Percentiles rank a stretch among this genome's conserved stretches.
Conservation (phyloP, 2,888 invertebrate species). For the Lymantria monacha region DNA sequence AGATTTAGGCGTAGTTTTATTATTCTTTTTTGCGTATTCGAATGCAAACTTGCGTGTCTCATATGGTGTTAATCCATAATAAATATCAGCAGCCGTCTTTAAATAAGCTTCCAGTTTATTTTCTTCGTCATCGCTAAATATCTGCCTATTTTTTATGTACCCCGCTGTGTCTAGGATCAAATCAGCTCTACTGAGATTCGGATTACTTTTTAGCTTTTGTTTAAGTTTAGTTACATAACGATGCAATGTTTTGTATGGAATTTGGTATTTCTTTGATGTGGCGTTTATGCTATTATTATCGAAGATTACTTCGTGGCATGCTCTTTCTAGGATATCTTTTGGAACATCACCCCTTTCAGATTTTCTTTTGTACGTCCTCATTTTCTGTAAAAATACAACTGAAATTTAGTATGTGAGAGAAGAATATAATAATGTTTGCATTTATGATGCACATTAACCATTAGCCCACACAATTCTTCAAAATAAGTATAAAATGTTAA, state of each 20-base stretch:
- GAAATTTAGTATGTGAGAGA: slow-evolving; percentile 1
- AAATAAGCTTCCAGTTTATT: slow-evolving; percentile 5
- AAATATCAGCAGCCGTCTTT: slow-evolving; percentile 12
- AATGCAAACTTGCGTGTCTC: slow-evolving; percentile 7
- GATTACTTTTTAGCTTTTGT: slow-evolving; percentile 2
- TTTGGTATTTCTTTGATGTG: slow-evolving; percentile 3
- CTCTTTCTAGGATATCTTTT: slow-evolving; percentile 7
- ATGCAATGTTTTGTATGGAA: slow-evolving; percentile 10
- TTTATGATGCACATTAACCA: slow-evolving; percentile 1
- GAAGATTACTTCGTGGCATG: slow-evolving; percentile 12
- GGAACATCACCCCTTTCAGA: slow-evolving; percentile 5
- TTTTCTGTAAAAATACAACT: slow-evolving; percentile 1
- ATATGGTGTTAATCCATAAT: slow-evolving; percentile 10
- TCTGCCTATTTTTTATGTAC: slow-evolving; percentile 13
- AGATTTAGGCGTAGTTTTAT: slow-evolving; percentile 3
- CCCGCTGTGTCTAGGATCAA: slow-evolving; percentile 4
- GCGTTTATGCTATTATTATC: slow-evolving; percentile 17
- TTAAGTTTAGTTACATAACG: slow-evolving; percentile 3
- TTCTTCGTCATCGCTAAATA: slow-evolving; percentile 17
- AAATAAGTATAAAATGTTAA: neutral
- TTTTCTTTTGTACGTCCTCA: slow-evolving; percentile 11
- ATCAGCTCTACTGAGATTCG: neutral
- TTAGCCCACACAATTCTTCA: slow-evolving; percentile 2
- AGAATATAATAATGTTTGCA: neutral
- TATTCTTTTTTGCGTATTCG: slow-evolving; percentile 5